Conservation (phyloP, 2,888 invertebrate genomes). For the Ormyrus labotus region DNA sequence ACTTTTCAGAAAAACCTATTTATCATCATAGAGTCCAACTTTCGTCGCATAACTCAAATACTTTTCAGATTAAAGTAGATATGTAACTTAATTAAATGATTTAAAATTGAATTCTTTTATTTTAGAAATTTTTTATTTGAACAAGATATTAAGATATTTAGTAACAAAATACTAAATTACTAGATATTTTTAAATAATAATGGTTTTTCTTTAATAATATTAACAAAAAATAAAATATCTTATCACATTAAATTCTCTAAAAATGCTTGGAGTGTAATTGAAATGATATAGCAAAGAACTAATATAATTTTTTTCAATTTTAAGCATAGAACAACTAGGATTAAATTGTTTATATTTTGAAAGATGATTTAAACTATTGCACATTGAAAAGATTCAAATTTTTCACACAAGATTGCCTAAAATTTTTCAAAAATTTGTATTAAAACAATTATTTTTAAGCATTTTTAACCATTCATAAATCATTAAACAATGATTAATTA, state of each 20-base stretch:
- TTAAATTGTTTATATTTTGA: constrained; percentile 11
- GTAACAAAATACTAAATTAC: no score
- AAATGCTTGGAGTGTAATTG: constrained; percentile 2
- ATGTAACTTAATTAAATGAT: neutral
- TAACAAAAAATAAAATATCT: constrained; percentile 44
- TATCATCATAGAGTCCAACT: constrained; percentile 25
- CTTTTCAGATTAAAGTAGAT: neutral
- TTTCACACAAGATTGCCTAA: no score
- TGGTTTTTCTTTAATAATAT: constrained; percentile 34
- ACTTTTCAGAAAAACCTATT: constrained; percentile 38
- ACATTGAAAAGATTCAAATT: constrained; percentile 4
- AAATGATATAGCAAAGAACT: neutral
- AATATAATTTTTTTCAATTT: neutral
- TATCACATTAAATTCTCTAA: constrained; percentile 41
- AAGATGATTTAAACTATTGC: constrained; percentile 34
- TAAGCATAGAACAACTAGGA: neutral
- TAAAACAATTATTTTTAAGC: no score
- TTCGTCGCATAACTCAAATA: constrained; percentile 22
- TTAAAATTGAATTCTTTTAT: no score
- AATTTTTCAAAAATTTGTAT: no score
- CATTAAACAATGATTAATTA: no score
- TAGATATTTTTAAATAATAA: constrained; percentile 17
- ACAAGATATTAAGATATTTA: no score
- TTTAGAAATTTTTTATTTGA: no score
- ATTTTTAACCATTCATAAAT: no score